These are phyloP conservation scores for Cheilosia vulpina DNA, from an alignment of 2,888 invertebrate genomes.

Conservation along the genomic window DNA sequence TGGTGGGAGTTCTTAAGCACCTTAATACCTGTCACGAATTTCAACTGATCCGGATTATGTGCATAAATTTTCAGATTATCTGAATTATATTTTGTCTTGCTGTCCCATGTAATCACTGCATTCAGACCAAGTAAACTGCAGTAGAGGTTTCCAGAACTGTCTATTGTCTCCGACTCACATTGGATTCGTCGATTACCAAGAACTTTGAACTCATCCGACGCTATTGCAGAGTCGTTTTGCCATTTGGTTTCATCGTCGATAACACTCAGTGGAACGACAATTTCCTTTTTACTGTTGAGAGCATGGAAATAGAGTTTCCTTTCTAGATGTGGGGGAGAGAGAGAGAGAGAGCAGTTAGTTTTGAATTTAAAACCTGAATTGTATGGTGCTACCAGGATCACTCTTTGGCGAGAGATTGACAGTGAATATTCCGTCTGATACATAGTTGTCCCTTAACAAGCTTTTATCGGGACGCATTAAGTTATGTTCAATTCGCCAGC, in stretches of 20 bases:
- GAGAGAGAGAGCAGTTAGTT: not conserved
- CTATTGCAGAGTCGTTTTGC: slow-evolving; percentile 81
- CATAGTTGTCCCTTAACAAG: slow-evolving; percentile 77
- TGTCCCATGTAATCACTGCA: slow-evolving; percentile 90
- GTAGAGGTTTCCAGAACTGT: slow-evolving; percentile 88
- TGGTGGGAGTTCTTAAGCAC: slow-evolving; percentile 85
- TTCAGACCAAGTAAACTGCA: slow-evolving; percentile 89
- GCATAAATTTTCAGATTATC: slow-evolving; percentile 84
- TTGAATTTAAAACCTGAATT: not conserved
- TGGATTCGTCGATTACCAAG: slow-evolving; percentile 87
- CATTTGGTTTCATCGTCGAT: slow-evolving; percentile 85
- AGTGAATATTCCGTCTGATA: slow-evolving; percentile 81
- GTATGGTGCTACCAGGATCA: slow-evolving; percentile 37
- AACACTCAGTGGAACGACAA: slow-evolving; percentile 85
- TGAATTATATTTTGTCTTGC: slow-evolving; percentile 86
- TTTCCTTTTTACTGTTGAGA: slow-evolving; percentile 86
- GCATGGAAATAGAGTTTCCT: slow-evolving; percentile 87
- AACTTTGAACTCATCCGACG: slow-evolving; percentile 84
- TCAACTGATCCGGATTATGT: slow-evolving; percentile 86
- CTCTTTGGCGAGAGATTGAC: slow-evolving; percentile 79
- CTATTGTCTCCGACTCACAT: slow-evolving; percentile 89
- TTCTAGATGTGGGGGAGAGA: slow-evolving; percentile 50
- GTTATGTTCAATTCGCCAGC: slow-evolving; percentile 87
- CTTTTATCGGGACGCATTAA: slow-evolving; percentile 84
- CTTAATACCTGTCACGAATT: slow-evolving; percentile 90